phyloP scores from a whole-genome alignment of 2,888 invertebrate genomes.

The Tipula vernalis region DNA sequence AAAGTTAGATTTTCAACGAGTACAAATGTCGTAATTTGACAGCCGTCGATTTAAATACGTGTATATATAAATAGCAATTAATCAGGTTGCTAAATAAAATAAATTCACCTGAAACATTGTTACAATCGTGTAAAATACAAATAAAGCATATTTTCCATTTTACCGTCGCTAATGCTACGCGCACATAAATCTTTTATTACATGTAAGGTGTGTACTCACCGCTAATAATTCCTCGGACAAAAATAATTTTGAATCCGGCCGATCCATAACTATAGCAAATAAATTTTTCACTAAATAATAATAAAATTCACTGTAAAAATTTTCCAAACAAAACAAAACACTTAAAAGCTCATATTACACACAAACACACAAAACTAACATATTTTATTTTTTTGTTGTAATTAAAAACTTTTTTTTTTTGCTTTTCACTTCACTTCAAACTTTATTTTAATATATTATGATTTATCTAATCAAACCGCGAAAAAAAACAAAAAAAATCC shows the following conservation, averaged over 20 bases:
- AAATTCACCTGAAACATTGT: too few relatives aligned
- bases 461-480: neutral
- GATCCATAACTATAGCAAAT: neutral
- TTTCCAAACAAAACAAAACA: neutral
- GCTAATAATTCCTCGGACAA: constrained; percentile 10
- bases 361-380: neutral
- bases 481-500: neutral
- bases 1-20: too few relatives aligned
- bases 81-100: too few relatives aligned
- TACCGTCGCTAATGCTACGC: neutral
- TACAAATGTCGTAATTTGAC: too few relatives aligned
- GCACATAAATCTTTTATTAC: neutral
- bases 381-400: constrained; percentile 6
- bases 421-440: neutral
- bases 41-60: too few relatives aligned
- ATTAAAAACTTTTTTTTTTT: neutral
- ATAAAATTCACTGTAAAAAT: neutral
- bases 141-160: neutral
- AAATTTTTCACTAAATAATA: neutral
- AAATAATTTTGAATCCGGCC: constrained; percentile 10
- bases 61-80: too few relatives aligned
- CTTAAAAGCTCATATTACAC: neutral
- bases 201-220: neutral
- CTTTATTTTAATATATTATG: neutral
- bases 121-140: too few relatives aligned